Evolutionary conservation across 2,888 invertebrate species (phyloP).

Genomic region (Hemithea aestivaria): DNA sequence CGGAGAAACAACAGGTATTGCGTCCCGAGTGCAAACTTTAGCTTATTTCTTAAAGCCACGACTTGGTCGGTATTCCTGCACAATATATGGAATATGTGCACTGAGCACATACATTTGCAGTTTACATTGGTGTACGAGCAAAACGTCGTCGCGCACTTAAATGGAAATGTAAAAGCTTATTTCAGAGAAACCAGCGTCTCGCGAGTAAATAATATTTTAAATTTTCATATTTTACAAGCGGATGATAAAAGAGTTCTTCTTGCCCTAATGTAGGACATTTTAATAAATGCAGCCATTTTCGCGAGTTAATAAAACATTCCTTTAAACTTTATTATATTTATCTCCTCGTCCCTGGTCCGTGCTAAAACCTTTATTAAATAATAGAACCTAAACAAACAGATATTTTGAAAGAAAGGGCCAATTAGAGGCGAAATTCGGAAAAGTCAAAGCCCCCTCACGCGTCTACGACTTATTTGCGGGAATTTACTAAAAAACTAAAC

Average conservation of each 20-base stretch:
- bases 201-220: slow-evolving; percentile 20
- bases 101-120: slow-evolving; percentile 16
- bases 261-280: not conserved
- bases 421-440: slow-evolving; percentile 26
- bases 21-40: slow-evolving; percentile 13
- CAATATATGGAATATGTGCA: slow-evolving; percentile 10
- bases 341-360: slow-evolving; percentile 2
- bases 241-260: slow-evolving; percentile 8
- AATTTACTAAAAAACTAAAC: slow-evolving; percentile 32
- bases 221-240: slow-evolving; percentile 17
- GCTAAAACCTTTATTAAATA: slow-evolving; percentile 12
- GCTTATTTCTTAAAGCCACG: slow-evolving; percentile 13
- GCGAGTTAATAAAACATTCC: slow-evolving; percentile 1
- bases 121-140: slow-evolving; percentile 20
- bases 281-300: not conserved
- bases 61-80: slow-evolving; percentile 9
- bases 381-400: slow-evolving; percentile 18
- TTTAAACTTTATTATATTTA: slow-evolving; percentile 2
- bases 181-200: slow-evolving; percentile 18
- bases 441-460: slow-evolving; percentile 25
- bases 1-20: slow-evolving; percentile 18
- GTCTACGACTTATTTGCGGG: slow-evolving; percentile 27
- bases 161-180: slow-evolving; percentile 22
- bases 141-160: slow-evolving; percentile 18
- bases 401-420: slow-evolving; percentile 27